Evolutionary conservation across 2,113 vertebrate species (phyloP).

Genomic region (Brachirus orientalis): DNA sequence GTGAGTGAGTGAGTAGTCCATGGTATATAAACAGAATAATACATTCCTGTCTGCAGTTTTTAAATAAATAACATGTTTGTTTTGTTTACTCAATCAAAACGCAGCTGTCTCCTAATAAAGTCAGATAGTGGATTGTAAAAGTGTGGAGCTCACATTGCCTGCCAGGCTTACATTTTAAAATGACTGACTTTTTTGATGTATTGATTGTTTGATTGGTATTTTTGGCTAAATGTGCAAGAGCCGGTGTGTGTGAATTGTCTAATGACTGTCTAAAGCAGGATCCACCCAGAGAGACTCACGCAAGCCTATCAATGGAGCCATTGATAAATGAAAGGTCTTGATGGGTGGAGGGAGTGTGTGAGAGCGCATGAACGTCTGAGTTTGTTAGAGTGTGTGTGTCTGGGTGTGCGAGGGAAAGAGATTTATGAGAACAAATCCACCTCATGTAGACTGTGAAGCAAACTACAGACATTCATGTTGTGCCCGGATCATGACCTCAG

Average conservation of each 20-base stretch:
- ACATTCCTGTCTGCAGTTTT: no score
- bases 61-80: no score
- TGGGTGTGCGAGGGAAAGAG: constrained; percentile 21
- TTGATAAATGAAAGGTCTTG: constrained; percentile 65
- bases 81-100: neutral
- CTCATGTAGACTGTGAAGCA: constrained; percentile 50
- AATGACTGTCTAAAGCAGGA: constrained; percentile 34
- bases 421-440: constrained; percentile 59
- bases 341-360: constrained; percentile 50
- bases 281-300: constrained; percentile 61
- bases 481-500: constrained; percentile 47
- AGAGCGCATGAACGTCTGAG: no score
- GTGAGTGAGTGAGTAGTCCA: no score
- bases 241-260: constrained; percentile 31
- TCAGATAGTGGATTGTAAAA: neutral
- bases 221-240: no score
- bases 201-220: neutral
- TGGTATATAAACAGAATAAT: no score
- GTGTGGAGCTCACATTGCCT: neutral
- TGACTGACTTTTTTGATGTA: neutral
- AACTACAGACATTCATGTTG: constrained; percentile 50
- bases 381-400: constrained; percentile 51
- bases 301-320: constrained; percentile 68
- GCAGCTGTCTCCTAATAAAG: neutral
- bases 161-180: no score